These are phyloP conservation scores for Bathynomus jamesi DNA, from an alignment of 1,140 invertebrate genomes.

Conservation along the genomic window DNA sequence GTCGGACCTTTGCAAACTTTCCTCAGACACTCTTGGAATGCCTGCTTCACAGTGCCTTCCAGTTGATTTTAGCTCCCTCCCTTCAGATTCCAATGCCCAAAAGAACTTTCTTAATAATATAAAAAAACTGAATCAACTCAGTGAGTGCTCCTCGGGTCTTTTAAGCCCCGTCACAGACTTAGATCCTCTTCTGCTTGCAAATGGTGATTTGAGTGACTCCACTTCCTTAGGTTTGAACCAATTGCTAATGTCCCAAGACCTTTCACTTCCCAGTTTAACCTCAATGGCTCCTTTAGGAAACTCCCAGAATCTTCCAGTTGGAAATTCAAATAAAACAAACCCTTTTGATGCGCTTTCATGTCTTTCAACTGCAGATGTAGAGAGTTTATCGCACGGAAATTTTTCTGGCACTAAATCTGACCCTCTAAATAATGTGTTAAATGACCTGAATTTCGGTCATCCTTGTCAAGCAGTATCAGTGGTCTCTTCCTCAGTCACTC, in stretches of 20 bases:
- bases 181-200: constrained; percentile 26
- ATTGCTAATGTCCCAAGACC: constrained; percentile 19
- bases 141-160: constrained; percentile 18
- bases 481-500: background rate
- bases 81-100: constrained; percentile 27
- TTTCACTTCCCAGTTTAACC: background rate
- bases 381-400: background rate
- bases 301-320: background rate
- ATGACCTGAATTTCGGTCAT: background rate
- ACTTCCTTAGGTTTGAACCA: constrained; percentile 20
- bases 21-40: constrained; percentile 13
- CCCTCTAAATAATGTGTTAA: background rate
- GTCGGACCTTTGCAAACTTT: constrained; percentile 20
- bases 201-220: constrained; percentile 21
- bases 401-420: background rate
- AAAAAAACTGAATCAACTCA: constrained; percentile 28
- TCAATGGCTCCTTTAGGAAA: background rate
- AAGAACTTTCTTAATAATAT: constrained; percentile 36
- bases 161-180: constrained; percentile 23
- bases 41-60: constrained; percentile 2
- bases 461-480: background rate
- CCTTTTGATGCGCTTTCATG: background rate
- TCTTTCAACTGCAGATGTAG: background rate
- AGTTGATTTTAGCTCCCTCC: constrained; percentile 21
- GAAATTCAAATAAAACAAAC: background rate